Percentiles rank a stretch among this genome's conserved stretches.
Conservation (phyloP, 1,140 invertebrate genomes). For the Orchesella cincta region DNA sequence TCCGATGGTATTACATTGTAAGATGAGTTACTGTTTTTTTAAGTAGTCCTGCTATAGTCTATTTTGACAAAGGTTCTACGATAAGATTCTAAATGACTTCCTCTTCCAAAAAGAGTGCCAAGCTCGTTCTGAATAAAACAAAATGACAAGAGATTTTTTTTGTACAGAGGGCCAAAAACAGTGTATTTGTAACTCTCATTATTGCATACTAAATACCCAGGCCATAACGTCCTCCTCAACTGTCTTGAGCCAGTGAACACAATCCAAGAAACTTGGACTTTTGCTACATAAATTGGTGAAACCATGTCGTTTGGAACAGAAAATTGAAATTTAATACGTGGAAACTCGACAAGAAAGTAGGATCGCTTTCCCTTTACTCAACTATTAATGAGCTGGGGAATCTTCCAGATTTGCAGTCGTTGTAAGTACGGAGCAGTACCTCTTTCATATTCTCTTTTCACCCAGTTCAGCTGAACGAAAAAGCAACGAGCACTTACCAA, state of each 20-base stretch:
- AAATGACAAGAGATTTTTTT: constrained; percentile 2
- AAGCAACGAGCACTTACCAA: constrained; percentile 20
- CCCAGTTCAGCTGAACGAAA: too few relatives aligned
- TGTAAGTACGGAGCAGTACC: not conserved
- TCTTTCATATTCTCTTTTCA: too few relatives aligned
- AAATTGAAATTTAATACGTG: constrained; percentile 28
- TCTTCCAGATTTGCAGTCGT: not conserved
- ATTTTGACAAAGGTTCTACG: not conserved
- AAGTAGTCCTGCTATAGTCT: too few relatives aligned
- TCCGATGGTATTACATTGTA: too few relatives aligned
- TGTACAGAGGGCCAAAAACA: not conserved
- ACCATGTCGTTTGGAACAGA: constrained; percentile 6
- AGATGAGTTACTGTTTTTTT: too few relatives aligned
- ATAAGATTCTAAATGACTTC: constrained; percentile 21
- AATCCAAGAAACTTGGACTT: not conserved
- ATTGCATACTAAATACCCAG: not conserved
- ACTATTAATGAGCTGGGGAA: constrained; percentile 24
- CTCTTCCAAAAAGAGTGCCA: constrained; percentile 21
- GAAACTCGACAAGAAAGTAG: constrained; percentile 24
- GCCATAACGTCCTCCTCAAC: not conserved
- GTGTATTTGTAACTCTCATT: not conserved
- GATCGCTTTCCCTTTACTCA: not conserved
- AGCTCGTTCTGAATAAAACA: not conserved
- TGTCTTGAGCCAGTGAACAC: not conserved
- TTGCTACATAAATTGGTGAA: not conserved